phyloP scores from a whole-genome alignment of 2,113 vertebrate genomes.

The Okapia johnstoni region DNA sequence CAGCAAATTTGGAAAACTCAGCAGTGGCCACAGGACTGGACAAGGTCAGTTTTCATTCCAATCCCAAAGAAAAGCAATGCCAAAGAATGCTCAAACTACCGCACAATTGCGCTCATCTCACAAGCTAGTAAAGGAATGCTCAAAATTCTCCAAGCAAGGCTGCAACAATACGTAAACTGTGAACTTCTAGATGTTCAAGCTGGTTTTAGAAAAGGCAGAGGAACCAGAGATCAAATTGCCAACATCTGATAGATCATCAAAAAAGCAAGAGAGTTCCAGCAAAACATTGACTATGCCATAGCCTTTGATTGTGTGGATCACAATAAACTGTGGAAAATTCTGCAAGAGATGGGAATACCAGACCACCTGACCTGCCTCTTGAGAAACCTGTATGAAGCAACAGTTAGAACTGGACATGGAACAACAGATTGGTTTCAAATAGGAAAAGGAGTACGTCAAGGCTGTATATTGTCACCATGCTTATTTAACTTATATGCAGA shows the following conservation, averaged over 20 bases:
- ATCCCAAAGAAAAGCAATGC: not conserved
- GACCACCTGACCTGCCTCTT: not conserved
- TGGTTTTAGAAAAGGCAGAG: not conserved
- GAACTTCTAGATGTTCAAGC: not conserved
- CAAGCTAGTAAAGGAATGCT: not conserved
- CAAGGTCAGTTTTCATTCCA: too few species aligned
- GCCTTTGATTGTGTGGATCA: not conserved
- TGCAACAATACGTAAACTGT: not conserved
- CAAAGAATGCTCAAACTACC: not conserved
- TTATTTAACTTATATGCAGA: not conserved
- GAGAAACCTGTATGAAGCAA: not conserved
- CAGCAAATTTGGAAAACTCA: too few species aligned
- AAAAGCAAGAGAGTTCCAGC: not conserved
- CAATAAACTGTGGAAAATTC: not conserved
- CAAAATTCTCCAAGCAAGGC: not conserved
- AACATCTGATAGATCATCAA: not conserved
- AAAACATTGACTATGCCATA: not conserved
- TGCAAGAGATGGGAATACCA: not conserved
- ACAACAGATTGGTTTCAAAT: not conserved
- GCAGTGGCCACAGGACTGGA: too few species aligned
- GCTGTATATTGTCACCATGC: not conserved
- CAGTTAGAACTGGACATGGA: not conserved
- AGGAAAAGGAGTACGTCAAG: not conserved
- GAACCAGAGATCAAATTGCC: not conserved
- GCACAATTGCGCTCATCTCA: not conserved